Evolutionary conservation across 2,113 vertebrate genomes (phyloP).

Genomic region (Triplophysa dalaica): DNA sequence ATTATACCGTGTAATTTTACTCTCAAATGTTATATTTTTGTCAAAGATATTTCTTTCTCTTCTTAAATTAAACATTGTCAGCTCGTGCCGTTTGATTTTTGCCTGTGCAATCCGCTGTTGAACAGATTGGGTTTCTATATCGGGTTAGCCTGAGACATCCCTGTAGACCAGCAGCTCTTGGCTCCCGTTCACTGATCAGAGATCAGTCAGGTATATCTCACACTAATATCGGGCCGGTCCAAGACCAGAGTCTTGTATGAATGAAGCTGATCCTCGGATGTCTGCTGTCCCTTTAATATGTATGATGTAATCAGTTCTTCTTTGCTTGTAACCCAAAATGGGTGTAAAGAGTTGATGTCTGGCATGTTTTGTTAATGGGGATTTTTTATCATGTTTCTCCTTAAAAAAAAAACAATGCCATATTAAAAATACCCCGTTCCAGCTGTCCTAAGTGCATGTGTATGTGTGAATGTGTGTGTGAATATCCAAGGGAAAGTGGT

Average conservation of each 20-base stretch:
- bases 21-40: constrained; percentile 71
- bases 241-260: constrained; percentile 15
- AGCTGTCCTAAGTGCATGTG: constrained; percentile 24
- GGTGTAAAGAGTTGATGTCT: constrained; percentile 21
- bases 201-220: neutral
- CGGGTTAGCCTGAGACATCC: constrained; percentile 6
- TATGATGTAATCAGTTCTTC: constrained; percentile 19
- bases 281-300: constrained; percentile 51
- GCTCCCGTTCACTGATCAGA: constrained; percentile 19
- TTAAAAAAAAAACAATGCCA: constrained; percentile 5
- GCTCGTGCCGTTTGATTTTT: constrained; percentile 60
- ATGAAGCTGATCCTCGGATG: constrained; percentile 16
- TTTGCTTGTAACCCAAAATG: constrained; percentile 53
- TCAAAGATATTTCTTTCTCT: constrained; percentile 55
- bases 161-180: constrained; percentile 34
- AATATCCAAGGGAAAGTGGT: constrained; percentile 29
- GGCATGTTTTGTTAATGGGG: constrained; percentile 11
- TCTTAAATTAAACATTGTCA: constrained; percentile 51
- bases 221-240: neutral
- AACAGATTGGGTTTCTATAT: constrained; percentile 32
- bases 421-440: constrained; percentile 34
- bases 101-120: constrained; percentile 53
- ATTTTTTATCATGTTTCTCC: neutral
- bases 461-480: constrained; percentile 1
- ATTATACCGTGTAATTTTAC: constrained; percentile 67